Base-by-base conservation (phyloP, 2,797 vertebrate genomes). In the Lepus oiostolus region DNA sequence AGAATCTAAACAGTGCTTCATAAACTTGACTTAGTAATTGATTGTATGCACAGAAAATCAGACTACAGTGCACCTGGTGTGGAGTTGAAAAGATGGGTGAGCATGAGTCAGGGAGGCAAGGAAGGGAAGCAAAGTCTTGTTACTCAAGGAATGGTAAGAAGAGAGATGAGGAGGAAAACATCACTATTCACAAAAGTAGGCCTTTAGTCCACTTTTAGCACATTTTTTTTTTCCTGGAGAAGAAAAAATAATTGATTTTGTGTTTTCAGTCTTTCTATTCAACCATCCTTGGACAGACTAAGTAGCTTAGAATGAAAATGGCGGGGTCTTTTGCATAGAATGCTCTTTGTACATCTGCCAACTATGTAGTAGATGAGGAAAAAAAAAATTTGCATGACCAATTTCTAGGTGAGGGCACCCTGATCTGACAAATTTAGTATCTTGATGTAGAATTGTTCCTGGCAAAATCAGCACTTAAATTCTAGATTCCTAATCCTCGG, bases 1-100 rank as follows among this genome's bases (percentile, higher is more conserved):
- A 93, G 77, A 91, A 94, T 16, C 52, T 93, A 26, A 89, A 63
- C 81, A 88, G 71, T 47, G 22, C 42, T 88, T 90, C 52, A 68
- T 85, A 63, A 32, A 58, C 38, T 52, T 52, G 35, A 28, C 8
- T 70, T 83, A 67, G 38, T 14, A 17, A 35, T 42, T n/a, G 79
- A 0, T 17, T 17, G 4, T 42, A 10, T 72, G 21, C 24, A 54
- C 16, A 84, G 81, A 54, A 88, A 89, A 80, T 62, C 8, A 28
- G 58, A 86, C 35, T 79, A 86, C 50, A 62, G 54, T 76, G 88
- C n/a, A 77, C 38, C 38, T 72, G 26, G 28, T 5, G 4, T 32
- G 28, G 74, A 28, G 3, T 1, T 6, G 58, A 88, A 75, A 75
- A 70, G 50, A 17, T 54, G n/a, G 68, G 30, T 75, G 21, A 79